Evolutionary conservation across 2,797 vertebrate species (phyloP).

Genomic region (Anguilla pacifica): DNA sequence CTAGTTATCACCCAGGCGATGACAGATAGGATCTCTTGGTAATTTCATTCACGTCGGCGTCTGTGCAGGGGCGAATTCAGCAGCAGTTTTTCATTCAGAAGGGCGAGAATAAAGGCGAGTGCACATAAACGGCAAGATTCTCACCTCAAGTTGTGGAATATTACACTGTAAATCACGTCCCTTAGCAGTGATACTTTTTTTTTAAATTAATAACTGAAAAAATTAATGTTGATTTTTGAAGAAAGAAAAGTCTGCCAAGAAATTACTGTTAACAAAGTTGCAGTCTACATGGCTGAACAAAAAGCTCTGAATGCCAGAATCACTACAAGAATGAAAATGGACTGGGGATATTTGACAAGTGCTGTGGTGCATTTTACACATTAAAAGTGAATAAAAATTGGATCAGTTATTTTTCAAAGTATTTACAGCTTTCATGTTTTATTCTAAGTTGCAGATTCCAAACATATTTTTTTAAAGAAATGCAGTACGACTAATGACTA

Average conservation of each 20-base stretch:
- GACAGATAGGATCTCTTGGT: slow-evolving; percentile 49
- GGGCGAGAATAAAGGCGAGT: slow-evolving; percentile 9
- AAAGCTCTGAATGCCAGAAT: background rate
- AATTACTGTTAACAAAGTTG: slow-evolving; percentile 1
- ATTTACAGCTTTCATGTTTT: slow-evolving; percentile 3
- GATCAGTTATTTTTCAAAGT: background rate
- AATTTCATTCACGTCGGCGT: slow-evolving; percentile 34
- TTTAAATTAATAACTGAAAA: slow-evolving; percentile 8
- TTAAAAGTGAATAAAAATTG: background rate
- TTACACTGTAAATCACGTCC: slow-evolving; percentile 22
- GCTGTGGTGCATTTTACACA: background rate
- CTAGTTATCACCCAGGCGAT: slow-evolving; percentile 40
- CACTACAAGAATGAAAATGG: background rate
- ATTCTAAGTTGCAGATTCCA: background rate
- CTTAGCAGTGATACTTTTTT: background rate
- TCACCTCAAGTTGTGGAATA: slow-evolving; percentile 33
- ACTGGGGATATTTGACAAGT: background rate
- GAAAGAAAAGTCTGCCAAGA: background rate
- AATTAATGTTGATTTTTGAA: background rate
- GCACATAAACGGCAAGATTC: slow-evolving; percentile 20
- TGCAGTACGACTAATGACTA: background rate
- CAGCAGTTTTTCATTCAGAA: slow-evolving; percentile 28
- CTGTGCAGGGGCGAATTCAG: slow-evolving; percentile 35
- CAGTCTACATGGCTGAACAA: background rate
- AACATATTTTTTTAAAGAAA: background rate